Evolutionary conservation across 2,797 vertebrate genomes (phyloP).

Genomic region (Eulemur rubriventer): DNA sequence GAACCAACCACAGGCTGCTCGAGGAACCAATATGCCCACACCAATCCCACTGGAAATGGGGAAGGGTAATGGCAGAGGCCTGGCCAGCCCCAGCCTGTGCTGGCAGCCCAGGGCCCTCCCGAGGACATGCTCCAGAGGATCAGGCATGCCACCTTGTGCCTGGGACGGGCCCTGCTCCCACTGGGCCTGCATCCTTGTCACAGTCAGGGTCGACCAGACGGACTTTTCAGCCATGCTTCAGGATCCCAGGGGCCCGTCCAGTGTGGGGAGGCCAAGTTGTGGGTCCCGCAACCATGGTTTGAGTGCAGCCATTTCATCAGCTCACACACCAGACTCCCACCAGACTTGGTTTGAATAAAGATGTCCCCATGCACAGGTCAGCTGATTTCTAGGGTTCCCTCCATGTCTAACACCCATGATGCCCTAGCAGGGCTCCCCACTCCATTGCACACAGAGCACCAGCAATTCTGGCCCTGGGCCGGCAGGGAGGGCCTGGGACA

Average conservation of each 20-base stretch:
- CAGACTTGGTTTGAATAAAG: neutral
- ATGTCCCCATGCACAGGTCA: fast-evolving
- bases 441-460: neutral
- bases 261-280: too few relatives aligned
- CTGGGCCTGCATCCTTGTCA: neutral
- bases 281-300: fast-evolving
- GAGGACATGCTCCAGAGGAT: neutral
- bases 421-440: fast-evolving
- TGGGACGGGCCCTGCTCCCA: too few relatives aligned
- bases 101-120: fast-evolving
- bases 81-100: neutral
- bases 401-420: fast-evolving
- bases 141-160: fast-evolving
- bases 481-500: neutral
- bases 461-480: neutral
- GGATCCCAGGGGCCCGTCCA: neutral
- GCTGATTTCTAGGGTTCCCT: neutral
- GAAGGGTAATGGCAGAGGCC: too few relatives aligned
- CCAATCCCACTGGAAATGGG: neutral
- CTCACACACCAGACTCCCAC: neutral
- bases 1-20: neutral
- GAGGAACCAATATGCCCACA: neutral
- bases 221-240: neutral
- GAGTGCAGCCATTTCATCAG: too few relatives aligned
- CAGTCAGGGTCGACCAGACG: neutral